Conservation (phyloP, 2,888 invertebrate genomes). For the Fragum sueziense region DNA sequence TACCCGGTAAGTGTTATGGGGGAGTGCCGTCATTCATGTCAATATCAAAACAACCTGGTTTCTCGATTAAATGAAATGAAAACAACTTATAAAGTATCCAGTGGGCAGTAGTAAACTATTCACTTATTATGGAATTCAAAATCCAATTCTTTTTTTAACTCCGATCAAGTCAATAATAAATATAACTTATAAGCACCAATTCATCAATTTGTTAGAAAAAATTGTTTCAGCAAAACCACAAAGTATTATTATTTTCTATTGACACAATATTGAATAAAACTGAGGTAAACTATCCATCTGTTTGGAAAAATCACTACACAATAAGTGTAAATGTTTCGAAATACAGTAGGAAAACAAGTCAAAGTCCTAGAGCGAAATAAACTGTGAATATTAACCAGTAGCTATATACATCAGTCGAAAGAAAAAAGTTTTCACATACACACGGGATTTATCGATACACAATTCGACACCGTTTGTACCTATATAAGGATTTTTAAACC, state of each 20-base stretch:
- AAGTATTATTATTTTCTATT: too few species aligned
- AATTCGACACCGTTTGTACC: conserved; percentile 14
- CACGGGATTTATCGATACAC: conserved; percentile 25
- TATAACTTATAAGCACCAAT: too few species aligned
- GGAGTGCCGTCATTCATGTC: conserved; percentile 7
- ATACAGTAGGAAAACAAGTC: background rate
- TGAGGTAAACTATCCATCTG: too few species aligned
- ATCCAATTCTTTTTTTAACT: background rate
- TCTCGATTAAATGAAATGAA: background rate
- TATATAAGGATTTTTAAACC: conserved; percentile 10
- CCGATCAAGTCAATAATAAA: background rate
- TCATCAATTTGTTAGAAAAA: too few species aligned
- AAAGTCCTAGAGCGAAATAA: conserved; percentile 10
- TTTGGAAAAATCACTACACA: too few species aligned
- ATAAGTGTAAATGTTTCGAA: too few species aligned
- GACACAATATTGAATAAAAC: too few species aligned
- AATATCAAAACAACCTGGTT: conserved; percentile 6
- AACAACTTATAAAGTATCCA: background rate
- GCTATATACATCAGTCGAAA: conserved; percentile 10
- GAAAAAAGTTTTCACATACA: conserved; percentile 12
- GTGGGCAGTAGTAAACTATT: background rate
- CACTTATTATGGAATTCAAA: background rate
- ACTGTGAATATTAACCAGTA: conserved; percentile 12
- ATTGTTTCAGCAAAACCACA: too few species aligned
- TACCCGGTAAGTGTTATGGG: conserved; percentile 1